phyloP scores from a whole-genome alignment of 2,113 vertebrate genomes.

The Campylomormyrus tamandua region DNA sequence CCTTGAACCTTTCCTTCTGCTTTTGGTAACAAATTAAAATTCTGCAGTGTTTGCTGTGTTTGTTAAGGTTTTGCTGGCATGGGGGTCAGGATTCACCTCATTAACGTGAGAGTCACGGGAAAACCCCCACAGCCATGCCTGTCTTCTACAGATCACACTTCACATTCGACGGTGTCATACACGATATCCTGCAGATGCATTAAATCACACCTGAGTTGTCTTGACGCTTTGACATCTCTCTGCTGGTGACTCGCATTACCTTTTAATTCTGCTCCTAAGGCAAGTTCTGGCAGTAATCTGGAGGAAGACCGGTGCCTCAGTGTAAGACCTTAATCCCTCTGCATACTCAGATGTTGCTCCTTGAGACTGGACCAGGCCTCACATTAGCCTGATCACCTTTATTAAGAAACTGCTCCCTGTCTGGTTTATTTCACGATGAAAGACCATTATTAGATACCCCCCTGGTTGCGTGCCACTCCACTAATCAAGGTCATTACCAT shows the following conservation, averaged over 20 bases:
- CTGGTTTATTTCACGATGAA: not conserved
- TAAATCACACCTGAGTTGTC: not conserved
- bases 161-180: not conserved
- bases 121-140: not conserved
- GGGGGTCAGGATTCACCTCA: not conserved
- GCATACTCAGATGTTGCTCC: not conserved
- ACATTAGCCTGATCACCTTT: not conserved
- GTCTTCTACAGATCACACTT: not conserved
- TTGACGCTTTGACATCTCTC: not conserved
- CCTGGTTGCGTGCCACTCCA: not conserved
- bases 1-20: not conserved
- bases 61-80: not conserved
- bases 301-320: not conserved
- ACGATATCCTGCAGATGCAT: not conserved
- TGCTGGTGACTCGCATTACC: constrained; percentile 7
- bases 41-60: not conserved
- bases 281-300: not conserved
- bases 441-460: not conserved
- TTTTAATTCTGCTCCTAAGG: not conserved
- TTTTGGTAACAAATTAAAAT: not conserved
- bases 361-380: not conserved
- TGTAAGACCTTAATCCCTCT: not conserved
- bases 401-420: not conserved
- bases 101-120: not conserved
- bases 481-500: constrained; percentile 1